These are phyloP conservation scores for Montipora cactus DNA, from an alignment of 64 coral and sea anemone species.

Conservation along the genomic window DNA sequence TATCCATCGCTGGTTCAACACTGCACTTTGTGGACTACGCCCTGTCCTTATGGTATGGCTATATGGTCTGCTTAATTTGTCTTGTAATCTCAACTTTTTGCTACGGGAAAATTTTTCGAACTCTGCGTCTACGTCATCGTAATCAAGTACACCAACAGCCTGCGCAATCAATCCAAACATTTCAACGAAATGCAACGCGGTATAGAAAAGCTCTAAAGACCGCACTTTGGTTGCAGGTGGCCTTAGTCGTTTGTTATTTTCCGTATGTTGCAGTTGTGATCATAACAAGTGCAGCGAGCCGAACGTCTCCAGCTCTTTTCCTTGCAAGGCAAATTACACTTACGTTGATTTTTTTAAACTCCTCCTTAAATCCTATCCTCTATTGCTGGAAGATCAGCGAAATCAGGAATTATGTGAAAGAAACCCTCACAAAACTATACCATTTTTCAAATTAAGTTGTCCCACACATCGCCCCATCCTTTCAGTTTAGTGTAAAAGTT, in stretches of 20 bases:
- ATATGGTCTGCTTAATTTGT: neutral
- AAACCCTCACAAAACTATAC: neutral
- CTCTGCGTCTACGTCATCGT: neutral
- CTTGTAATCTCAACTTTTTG: neutral
- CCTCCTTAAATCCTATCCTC: neutral
- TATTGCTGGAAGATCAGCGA: slow-evolving; percentile 2
- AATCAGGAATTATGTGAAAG: neutral
- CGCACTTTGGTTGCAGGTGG: neutral
- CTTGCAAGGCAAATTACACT: neutral
- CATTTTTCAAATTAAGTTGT: neutral
- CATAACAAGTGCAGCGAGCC: too few relatives aligned
- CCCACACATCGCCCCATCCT: neutral
- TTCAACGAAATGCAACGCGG: neutral
- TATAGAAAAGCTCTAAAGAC: slow-evolving; percentile 6
- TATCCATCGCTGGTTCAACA: neutral
- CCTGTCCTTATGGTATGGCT: neutral
- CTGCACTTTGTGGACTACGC: neutral
- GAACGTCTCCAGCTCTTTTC: neutral
- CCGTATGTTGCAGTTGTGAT: neutral
- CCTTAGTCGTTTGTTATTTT: neutral
- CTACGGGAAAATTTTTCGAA: neutral
- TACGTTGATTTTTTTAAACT: slow-evolving; percentile 1
- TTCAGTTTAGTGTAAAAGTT: too few relatives aligned
- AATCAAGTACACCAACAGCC: neutral
- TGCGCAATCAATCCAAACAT: neutral